Base-by-base conservation (phyloP, 2,797 vertebrate species). In the Acipenser transmontanus region DNA sequence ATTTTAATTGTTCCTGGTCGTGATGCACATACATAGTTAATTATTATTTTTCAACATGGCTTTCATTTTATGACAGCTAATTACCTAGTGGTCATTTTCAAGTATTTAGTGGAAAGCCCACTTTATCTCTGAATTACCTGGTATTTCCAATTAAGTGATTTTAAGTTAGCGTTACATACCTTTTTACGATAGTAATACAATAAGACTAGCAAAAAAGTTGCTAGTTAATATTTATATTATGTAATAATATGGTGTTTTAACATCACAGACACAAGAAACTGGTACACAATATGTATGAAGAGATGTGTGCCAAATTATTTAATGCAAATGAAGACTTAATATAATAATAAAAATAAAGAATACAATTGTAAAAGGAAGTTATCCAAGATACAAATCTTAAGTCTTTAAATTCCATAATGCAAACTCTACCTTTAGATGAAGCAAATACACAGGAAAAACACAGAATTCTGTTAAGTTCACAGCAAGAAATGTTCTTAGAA, bases 1-100 rank as follows among this genome's bases (percentile, higher is more conserved):
- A 34, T 34, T 34, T 34, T 34, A 34, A 34, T 34, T 34, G 3
- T 34, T 34, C 2, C 34, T 4, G 34, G 34, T 34, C 34, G 4
- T 34, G 34, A 3, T 34, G 34, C 34, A 34, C 34, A 34, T 34
- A 34, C 34, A 34, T 86, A 83, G 87, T 86, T 84, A 85, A 87
- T 88, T 83, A 88, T 88, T 84, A 84, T 78, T 81, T 80, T 82
- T 81, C 85, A 83, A 74, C 73, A 34, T 34, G 66, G 77, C 76
- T 80, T 78, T 78, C 72, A 74, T 73, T 80, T 86, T 83, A 86
- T 80, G 85, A 78, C 73, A 76, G 81, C 83, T 88, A 88, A 89
- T 91, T 89, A 90, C 85, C 82, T 72, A 87, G 74, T 79, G 80
- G 76, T 78, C 81, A 77, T 77, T 86, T 80, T 87, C 84, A 84